Evolutionary conservation across 2,888 invertebrate species (phyloP).

Genomic region (Chloroclysta siterata): DNA sequence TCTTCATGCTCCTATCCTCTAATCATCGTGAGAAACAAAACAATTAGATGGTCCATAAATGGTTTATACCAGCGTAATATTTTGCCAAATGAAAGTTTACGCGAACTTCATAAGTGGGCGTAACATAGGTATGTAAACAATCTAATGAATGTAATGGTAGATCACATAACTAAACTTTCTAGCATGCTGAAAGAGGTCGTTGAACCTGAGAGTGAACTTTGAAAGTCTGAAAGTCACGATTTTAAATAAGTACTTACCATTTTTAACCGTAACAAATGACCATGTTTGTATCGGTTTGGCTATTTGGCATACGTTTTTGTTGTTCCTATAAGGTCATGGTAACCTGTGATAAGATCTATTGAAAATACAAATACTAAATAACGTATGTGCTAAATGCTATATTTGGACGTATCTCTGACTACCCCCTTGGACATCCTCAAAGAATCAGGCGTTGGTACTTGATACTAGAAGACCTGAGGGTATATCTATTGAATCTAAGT

Average conservation of each 20-base stretch:
- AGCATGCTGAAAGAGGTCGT: slow-evolving; percentile 5
- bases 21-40: slow-evolving; percentile 22
- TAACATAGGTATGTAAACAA: slow-evolving; percentile 12
- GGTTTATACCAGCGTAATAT: slow-evolving; percentile 14
- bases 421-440: no score
- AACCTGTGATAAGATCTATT: no score
- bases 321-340: no score
- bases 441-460: no score
- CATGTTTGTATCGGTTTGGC: no score
- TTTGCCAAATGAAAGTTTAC: slow-evolving; percentile 32
- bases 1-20: neutral
- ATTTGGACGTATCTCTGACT: no score
- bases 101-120: slow-evolving; percentile 15
- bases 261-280: no score
- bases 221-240: slow-evolving; percentile 5
- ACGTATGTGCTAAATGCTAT: no score
- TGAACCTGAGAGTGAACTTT: slow-evolving; percentile 3
- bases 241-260: neutral
- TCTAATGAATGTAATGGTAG: slow-evolving; percentile 6
- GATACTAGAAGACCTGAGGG: no score
- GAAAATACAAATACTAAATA: no score
- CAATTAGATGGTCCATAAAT: slow-evolving; percentile 19
- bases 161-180: slow-evolving; percentile 24
- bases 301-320: no score
- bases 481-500: no score